A percentile compares a stretch with the other conserved stretches of the same genome.
These are phyloP conservation scores for Fregetta grallaria DNA, from an alignment of 2,113 vertebrate genomes.

Conservation along the genomic window DNA sequence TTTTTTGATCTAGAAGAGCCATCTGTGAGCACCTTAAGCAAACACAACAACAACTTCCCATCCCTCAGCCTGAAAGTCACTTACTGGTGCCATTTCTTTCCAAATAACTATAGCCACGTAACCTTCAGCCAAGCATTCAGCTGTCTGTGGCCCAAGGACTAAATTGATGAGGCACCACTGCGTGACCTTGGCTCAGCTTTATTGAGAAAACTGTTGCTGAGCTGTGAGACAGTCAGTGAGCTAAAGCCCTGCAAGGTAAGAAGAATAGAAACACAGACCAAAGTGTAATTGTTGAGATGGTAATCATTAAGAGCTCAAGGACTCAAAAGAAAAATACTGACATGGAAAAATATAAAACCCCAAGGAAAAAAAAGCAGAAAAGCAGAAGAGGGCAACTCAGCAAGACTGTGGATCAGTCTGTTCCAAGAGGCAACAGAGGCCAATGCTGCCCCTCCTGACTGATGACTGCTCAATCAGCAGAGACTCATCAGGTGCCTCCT, in stretches of 20 bases:
- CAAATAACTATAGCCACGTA: background rate
- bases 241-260: slow-evolving; percentile 29
- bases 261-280: background rate
- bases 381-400: background rate
- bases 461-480: background rate
- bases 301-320: background rate
- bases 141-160: slow-evolving; percentile 12
- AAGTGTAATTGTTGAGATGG: slow-evolving; percentile 19
- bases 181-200: slow-evolving; percentile 37
- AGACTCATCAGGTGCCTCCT: background rate
- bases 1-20: background rate
- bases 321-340: slow-evolving; percentile 18
- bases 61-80: background rate
- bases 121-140: background rate
- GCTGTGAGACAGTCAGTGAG: background rate
- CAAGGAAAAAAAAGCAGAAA: background rate
- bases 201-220: background rate
- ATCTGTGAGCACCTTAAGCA: background rate
- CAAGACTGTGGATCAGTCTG: background rate
- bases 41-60: background rate
- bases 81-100: background rate
- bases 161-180: background rate
- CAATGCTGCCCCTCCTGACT: background rate
- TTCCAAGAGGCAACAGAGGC: background rate
- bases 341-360: slow-evolving; percentile 24